A percentile compares a stretch with the other conserved stretches of the same genome.
Evolutionary conservation across 2,797 vertebrate genomes (phyloP).

Genomic region (Aselliscus stoliczkanus): DNA sequence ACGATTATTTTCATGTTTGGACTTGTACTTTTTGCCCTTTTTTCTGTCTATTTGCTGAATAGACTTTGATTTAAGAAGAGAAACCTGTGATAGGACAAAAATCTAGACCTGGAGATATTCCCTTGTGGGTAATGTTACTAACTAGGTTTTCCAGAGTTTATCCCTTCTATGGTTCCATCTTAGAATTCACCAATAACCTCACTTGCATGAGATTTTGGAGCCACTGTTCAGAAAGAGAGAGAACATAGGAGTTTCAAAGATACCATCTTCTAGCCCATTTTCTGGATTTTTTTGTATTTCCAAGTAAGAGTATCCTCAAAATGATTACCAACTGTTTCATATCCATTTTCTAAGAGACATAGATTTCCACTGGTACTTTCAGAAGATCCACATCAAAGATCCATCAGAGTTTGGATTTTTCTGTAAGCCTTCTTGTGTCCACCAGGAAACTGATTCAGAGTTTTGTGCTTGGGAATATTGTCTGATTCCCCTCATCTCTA

Average conservation of each 20-base stretch:
- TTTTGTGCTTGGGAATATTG: not conserved
- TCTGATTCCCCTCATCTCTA: not conserved
- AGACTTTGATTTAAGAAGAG: not conserved
- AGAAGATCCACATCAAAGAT: not conserved
- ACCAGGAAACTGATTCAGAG: not conserved
- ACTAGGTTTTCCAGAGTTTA: not conserved
- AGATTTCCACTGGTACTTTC: not conserved
- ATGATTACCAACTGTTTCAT: not conserved
- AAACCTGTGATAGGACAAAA: not conserved
- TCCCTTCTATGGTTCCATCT: not conserved
- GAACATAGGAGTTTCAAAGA: not conserved
- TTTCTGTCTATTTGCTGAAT: not conserved
- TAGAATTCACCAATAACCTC: not conserved
- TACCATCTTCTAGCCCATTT: not conserved
- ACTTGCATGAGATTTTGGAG: not conserved
- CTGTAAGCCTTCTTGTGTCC: not conserved
- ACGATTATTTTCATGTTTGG: not conserved
- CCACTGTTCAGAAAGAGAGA: not conserved
- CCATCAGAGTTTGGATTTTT: not conserved
- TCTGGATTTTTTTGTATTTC: not conserved
- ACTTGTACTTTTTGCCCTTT: not conserved
- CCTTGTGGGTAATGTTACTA: not conserved
- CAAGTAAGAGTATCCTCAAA: not conserved
- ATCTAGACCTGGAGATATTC: not conserved
- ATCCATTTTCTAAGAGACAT: not conserved